Evolutionary conservation across 2,113 vertebrate species (phyloP), one percentile per base, ranked within the genome.

Genomic region (Chitala chitala): DNA sequence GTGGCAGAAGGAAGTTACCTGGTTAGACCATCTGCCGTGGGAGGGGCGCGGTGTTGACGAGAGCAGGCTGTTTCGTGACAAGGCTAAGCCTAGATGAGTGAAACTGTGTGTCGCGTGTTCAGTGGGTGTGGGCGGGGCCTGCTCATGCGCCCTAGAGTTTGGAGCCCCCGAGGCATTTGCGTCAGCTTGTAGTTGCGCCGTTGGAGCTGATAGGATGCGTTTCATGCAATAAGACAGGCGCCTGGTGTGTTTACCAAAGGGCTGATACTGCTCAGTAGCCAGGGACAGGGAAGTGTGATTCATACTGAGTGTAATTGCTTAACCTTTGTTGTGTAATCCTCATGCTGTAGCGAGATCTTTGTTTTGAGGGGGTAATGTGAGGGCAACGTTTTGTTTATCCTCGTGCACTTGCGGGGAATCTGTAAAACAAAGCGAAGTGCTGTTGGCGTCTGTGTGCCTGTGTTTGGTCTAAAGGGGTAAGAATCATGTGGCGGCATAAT

Each of bases 271-370:
- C 29, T 65, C 24, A 7, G 48, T 13, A 72, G 54, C 61, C 22
- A 55, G 53, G 12, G 24, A 61, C n/a, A 65, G 46, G 72, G 46
- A 70, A 74, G 29, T 51, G 38, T 70, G 76, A 77, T 69, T 77
- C 72, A 74, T 54, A 50, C 24, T 51, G 31, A 50, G 44, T 58
- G 44, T 40, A 26, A 69, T 74, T 73, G 42, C 53, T 70, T 54
- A 77, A 77, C 51, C 64, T 51, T 63, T 50, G 46, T 72, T 77
- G 70, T 48, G 75, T 40, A 69, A 77, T 48, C 51, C 58, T 42
- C 36, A 13, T 54, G 13, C 26, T 55, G 31, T 53, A n/a, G 66
- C 20, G 29, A 61, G 65, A 58, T 44, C n/a, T 31, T 73, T 68
- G 40, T 66, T 61, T 61, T 71, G 42, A 33, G 8, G 31, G 42